Percentiles rank a stretch among this genome's conserved stretches.
phyloP scores from a whole-genome alignment of 30 jellyfish, hydroid and myxozoan genomes.

The Aurelia coerulea region DNA sequence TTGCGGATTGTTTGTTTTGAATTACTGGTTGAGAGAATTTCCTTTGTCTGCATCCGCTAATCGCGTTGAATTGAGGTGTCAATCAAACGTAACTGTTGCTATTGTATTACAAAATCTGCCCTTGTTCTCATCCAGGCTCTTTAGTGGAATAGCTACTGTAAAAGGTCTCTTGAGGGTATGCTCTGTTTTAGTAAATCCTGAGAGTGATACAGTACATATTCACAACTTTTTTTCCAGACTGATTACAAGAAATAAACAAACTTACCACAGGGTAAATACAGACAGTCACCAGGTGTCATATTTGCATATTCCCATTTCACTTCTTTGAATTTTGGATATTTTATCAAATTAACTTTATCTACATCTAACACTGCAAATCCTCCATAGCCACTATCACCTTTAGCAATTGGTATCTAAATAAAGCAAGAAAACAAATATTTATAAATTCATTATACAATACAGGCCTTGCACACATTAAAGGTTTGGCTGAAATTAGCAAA shows the following conservation, averaged over 20 bases:
- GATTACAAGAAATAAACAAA: neutral
- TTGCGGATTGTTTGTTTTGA: no score
- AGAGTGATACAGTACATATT: no score
- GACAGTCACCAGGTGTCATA: slow-evolving; percentile 74
- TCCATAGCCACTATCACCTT: slow-evolving; percentile 68
- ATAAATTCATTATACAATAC: neutral
- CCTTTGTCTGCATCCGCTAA: no score
- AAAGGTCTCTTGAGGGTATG: no score
- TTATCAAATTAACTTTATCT: slow-evolving; percentile 46
- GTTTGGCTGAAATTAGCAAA: neutral
- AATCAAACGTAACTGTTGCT: no score
- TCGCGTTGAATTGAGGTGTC: no score
- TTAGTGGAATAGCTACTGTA: no score
- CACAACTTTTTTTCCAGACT: no score
- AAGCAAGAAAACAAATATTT: neutral
- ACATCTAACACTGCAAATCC: slow-evolving; percentile 73
- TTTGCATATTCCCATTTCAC: slow-evolving; percentile 64
- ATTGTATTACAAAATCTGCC: no score
- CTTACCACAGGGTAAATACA: slow-evolving; percentile 60
- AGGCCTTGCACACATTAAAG: neutral
- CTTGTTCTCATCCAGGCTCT: no score
- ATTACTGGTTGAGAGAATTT: no score
- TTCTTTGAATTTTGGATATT: slow-evolving; percentile 51
- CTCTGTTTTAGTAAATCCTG: no score
- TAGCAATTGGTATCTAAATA: slow-evolving; percentile 52